Percentiles rank a stretch among this genome's conserved stretches.
Conservation (phyloP, 2,888 invertebrate genomes). For the Embidobia sp. region DNA sequence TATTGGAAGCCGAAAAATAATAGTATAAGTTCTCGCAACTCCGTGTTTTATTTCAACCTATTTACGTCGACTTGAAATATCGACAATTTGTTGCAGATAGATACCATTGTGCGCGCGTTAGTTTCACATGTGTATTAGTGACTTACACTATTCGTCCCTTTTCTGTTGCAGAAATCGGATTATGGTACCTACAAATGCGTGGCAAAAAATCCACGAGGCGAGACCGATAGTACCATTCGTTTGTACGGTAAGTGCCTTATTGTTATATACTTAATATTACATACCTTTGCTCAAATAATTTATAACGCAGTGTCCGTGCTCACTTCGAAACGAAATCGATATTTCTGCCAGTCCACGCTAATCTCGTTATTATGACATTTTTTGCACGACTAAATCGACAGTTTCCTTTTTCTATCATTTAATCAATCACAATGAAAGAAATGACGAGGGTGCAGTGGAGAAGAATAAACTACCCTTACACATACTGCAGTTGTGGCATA, state of each 20-base stretch:
- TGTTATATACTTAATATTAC: conserved; percentile 26
- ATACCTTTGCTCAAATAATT: conserved; percentile 12
- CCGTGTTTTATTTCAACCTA: conserved; percentile 56
- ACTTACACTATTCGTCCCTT: conserved; percentile 46
- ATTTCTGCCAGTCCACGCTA: too few species aligned
- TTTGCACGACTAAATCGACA: too few species aligned
- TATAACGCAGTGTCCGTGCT: neutral
- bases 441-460: too few species aligned
- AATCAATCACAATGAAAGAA: too few species aligned
- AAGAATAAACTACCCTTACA: too few species aligned
- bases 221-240: conserved; percentile 94
- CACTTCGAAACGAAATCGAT: too few species aligned
- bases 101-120: conserved; percentile 34
- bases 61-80: conserved; percentile 60
- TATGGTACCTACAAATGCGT: conserved; percentile 94
- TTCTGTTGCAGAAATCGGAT: conserved; percentile 85
- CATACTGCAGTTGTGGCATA: too few species aligned
- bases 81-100: conserved; percentile 59
- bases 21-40: conserved; percentile 55
- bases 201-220: conserved; percentile 94
- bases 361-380: too few species aligned
- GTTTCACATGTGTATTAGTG: conserved; percentile 46
- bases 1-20: conserved; percentile 59
- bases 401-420: too few species aligned
- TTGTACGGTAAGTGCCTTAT: conserved; percentile 89